phyloP scores from a whole-genome alignment of 1,140 invertebrate species.

The Adoxophyes honmai region DNA sequence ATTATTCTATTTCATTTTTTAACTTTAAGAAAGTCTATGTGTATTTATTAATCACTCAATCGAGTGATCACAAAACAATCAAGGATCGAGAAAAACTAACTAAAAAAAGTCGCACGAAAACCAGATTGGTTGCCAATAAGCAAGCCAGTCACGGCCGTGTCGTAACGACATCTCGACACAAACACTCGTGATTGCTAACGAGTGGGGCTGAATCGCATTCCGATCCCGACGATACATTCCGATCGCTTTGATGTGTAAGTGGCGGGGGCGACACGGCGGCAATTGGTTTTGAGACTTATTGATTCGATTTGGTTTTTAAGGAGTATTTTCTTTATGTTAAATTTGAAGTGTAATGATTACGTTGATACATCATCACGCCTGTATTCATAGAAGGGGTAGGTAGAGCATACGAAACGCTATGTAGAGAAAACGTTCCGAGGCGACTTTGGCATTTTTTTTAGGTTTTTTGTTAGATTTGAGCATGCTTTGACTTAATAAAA shows the following conservation, averaged over 20 bases:
- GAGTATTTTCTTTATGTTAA: too few species aligned
- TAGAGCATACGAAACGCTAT: too few species aligned
- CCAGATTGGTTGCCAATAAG: conserved; percentile 30
- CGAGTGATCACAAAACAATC: too few species aligned
- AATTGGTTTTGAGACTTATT: conserved; percentile 1
- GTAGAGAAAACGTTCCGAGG: too few species aligned
- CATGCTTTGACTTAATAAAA: too few species aligned
- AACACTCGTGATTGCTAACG: conserved; percentile 59
- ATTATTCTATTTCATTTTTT: not conserved
- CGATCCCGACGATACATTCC: conserved; percentile 9
- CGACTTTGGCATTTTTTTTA: too few species aligned
- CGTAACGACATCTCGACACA: conserved; percentile 48
- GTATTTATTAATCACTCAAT: too few species aligned
- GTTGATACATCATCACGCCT: too few species aligned
- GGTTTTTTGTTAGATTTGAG: too few species aligned
- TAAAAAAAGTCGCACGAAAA: not conserved
- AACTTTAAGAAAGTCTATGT: too few species aligned
- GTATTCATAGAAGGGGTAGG: too few species aligned
- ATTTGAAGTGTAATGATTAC: too few species aligned
- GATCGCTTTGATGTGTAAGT: conserved; percentile 9
- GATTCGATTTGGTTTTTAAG: conserved; percentile 1
- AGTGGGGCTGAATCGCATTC: conserved; percentile 38
- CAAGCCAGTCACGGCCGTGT: conserved; percentile 43
- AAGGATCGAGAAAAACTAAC: not conserved
- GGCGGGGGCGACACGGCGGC: not conserved